Evolutionary conservation across 2,888 invertebrate genomes (phyloP).

Genomic region (Cataglyphis altisquamis): DNA sequence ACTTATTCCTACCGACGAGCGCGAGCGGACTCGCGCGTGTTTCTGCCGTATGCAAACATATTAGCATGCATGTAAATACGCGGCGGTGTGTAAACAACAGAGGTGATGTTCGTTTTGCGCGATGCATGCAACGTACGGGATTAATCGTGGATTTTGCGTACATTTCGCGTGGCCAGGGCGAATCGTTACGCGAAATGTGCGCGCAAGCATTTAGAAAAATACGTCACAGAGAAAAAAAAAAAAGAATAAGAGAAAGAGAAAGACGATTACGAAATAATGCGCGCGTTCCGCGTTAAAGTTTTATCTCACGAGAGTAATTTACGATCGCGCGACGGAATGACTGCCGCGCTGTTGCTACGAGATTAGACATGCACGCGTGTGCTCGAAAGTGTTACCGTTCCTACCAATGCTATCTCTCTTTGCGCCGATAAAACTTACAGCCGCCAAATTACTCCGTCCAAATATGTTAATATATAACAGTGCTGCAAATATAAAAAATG

Average conservation of each 20-base stretch:
- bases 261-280: neutral
- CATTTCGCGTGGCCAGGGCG: neutral
- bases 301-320: conserved; percentile 50
- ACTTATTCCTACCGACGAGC: conserved; percentile 16
- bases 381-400: conserved; percentile 31
- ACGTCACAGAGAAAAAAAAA: neutral
- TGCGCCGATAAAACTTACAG: conserved; percentile 36
- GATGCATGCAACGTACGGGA: conserved; percentile 12
- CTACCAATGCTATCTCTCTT: conserved; percentile 17
- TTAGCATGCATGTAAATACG: conserved; percentile 48
- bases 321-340: conserved; percentile 53
- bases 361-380: conserved; percentile 56
- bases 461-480: conserved; percentile 44
- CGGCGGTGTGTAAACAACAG: conserved; percentile 22
- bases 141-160: conserved; percentile 36
- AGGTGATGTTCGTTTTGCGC: neutral
- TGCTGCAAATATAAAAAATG: conserved; percentile 20
- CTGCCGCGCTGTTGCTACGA: conserved; percentile 41
- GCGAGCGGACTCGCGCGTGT: neutral
- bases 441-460: neutral
- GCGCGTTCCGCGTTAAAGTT: conserved; percentile 32
- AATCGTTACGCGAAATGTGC: conserved; percentile 27
- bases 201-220: neutral
- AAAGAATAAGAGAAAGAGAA: neutral
- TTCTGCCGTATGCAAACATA: conserved; percentile 35